Evolutionary conservation across 2,113 vertebrate genomes (phyloP).

Genomic region (Macquaria australasica): DNA sequence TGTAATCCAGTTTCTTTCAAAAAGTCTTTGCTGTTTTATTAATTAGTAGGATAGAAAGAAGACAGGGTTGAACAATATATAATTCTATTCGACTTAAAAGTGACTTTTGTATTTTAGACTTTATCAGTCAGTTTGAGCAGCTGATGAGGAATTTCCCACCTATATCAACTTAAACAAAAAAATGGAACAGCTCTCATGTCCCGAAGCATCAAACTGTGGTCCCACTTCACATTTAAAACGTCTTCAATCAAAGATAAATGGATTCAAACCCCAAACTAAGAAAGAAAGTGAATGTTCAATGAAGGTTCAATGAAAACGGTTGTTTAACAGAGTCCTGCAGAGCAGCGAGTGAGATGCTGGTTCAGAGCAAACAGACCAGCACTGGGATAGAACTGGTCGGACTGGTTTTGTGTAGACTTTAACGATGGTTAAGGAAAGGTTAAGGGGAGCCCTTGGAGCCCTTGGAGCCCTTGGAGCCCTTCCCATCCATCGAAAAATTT

Average conservation of each 20-base stretch:
- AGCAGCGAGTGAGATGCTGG: constrained; percentile 30
- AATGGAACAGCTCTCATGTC: background rate
- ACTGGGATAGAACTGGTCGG: constrained; percentile 53
- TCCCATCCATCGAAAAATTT: constrained; percentile 22
- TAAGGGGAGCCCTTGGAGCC: background rate
- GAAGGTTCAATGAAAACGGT: background rate
- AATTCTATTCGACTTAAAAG: background rate
- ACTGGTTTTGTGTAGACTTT: constrained; percentile 61
- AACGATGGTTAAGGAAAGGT: constrained; percentile 27
- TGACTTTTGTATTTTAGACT: background rate
- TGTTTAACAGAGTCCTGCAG: background rate
- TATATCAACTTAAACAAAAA: background rate
- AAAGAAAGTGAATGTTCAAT: background rate
- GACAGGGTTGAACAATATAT: no score
- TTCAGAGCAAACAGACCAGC: constrained; percentile 69
- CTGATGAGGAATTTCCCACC: background rate
- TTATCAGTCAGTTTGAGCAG: background rate
- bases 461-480: constrained; percentile 10
- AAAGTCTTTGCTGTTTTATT: background rate
- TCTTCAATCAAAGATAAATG: background rate
- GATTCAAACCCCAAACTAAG: background rate
- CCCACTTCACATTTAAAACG: background rate
- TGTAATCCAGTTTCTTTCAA: background rate
- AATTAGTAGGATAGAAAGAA: background rate
- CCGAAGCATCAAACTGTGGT: background rate